phyloP scores from a whole-genome alignment of 1,140 invertebrate genomes.

The Hyles vespertilio region DNA sequence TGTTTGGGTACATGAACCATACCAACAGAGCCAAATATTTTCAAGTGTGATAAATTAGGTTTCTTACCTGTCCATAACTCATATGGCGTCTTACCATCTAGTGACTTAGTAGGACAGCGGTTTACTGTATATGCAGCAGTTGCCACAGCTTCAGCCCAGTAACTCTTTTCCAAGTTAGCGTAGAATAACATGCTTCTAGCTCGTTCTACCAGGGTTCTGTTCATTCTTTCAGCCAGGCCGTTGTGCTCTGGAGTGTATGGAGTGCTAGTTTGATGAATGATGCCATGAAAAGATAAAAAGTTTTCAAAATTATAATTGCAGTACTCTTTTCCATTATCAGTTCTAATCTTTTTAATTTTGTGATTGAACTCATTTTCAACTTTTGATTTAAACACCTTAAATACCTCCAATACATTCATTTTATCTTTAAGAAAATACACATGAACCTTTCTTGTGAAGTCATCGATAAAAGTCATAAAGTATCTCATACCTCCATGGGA shows the following conservation, averaged over 20 bases:
- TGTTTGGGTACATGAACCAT: slow-evolving; percentile 55
- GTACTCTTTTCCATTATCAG: slow-evolving; percentile 18
- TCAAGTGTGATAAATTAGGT: slow-evolving; percentile 33
- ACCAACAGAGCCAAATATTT: slow-evolving; percentile 58
- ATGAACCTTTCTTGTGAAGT: no score
- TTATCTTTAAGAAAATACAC: no score
- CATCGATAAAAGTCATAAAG: no score
- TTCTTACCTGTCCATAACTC: slow-evolving; percentile 55
- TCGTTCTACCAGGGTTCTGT: slow-evolving; percentile 16
- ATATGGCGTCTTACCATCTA: slow-evolving; percentile 38
- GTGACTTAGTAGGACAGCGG: slow-evolving; percentile 18
- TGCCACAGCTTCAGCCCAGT: neutral
- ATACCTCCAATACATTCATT: no score
- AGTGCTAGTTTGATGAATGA: slow-evolving; percentile 15
- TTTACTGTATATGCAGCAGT: slow-evolving; percentile 22
- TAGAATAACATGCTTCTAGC: slow-evolving; percentile 13
- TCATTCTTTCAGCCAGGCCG: slow-evolving; percentile 2
- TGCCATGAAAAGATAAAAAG: slow-evolving; percentile 15
- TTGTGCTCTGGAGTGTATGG: slow-evolving; percentile 21
- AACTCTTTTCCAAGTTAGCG: neutral
- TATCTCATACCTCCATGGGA: no score
- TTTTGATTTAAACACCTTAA: neutral
- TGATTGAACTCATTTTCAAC: slow-evolving; percentile 17
- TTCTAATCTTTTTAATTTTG: slow-evolving; percentile 16
- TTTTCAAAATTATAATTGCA: slow-evolving; percentile 16